Evolutionary conservation across 2,797 vertebrate genomes (phyloP).

Genomic region (Ficedula albicollis): DNA sequence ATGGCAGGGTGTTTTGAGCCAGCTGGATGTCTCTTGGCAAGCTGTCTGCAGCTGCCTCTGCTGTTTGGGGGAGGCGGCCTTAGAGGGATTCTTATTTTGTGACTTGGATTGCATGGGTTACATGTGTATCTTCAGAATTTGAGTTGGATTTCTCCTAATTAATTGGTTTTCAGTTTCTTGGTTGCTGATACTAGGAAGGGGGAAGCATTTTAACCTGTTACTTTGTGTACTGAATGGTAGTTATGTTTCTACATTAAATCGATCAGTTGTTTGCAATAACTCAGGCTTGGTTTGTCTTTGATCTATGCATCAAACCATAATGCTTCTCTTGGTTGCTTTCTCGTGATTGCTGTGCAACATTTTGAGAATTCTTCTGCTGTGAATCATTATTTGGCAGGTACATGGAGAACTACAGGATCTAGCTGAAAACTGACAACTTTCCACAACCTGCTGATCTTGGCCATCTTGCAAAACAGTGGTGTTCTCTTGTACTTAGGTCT

Average conservation of each 20-base stretch:
- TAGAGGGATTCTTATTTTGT: background rate
- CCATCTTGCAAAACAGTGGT: background rate
- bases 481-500: background rate
- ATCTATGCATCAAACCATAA: background rate
- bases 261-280: background rate
- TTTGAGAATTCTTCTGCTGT: constrained; percentile 1
- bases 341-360: background rate
- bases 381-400: constrained; percentile 33
- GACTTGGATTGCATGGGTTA: background rate
- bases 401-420: background rate
- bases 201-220: background rate
- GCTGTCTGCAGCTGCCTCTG: background rate
- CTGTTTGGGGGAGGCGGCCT: background rate
- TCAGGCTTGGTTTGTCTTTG: background rate
- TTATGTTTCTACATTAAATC: background rate
- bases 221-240: background rate
- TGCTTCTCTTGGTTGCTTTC: background rate
- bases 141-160: background rate
- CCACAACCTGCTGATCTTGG: constrained; percentile 18
- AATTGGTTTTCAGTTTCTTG: background rate
- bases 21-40: background rate
- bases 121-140: background rate
- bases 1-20: background rate
- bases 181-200: background rate
- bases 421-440: background rate